Percentiles rank a stretch among this genome's conserved stretches.
Conservation (phyloP, 2,888 invertebrate species). For the Bellardia bayeri region DNA sequence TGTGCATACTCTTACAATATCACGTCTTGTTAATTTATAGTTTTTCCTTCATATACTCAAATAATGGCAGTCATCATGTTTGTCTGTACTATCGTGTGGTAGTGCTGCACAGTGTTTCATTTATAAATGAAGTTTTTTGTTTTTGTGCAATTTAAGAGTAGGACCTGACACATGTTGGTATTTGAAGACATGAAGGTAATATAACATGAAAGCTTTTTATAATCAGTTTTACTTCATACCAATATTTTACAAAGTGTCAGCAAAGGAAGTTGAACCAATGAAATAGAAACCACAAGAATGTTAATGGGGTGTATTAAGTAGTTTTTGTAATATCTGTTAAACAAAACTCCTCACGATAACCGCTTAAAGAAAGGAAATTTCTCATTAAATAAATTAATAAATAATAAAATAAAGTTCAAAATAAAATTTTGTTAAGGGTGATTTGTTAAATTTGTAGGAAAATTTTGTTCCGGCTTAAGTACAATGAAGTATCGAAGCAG, state of each 20-base stretch:
- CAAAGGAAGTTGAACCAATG: not conserved
- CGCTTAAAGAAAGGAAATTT: not conserved
- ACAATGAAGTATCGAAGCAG: not conserved
- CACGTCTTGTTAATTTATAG: constrained; percentile 66
- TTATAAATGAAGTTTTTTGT: not conserved
- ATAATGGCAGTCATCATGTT: constrained; percentile 26
- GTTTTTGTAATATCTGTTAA: not conserved
- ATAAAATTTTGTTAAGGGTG: too few relatives aligned
- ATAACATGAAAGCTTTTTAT: not conserved
- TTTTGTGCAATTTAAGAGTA: not conserved
- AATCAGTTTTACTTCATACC: constrained; percentile 20
- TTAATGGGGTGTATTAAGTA: constrained; percentile 13
- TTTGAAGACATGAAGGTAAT: not conserved
- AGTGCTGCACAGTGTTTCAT: not conserved
- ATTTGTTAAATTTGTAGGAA: not conserved
- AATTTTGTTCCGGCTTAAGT: not conserved
- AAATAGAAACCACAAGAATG: not conserved
- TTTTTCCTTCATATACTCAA: constrained; percentile 6
- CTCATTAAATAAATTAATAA: constrained; percentile 15
- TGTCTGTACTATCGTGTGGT: not conserved
- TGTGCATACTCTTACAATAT: constrained; percentile 40
- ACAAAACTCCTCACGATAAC: constrained; percentile 10
- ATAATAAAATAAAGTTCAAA: too few relatives aligned
- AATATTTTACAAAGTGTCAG: not conserved
- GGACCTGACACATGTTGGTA: constrained; percentile 23